phyloP scores from a whole-genome alignment of 2,888 invertebrate species.

The Apoda limacodes region DNA sequence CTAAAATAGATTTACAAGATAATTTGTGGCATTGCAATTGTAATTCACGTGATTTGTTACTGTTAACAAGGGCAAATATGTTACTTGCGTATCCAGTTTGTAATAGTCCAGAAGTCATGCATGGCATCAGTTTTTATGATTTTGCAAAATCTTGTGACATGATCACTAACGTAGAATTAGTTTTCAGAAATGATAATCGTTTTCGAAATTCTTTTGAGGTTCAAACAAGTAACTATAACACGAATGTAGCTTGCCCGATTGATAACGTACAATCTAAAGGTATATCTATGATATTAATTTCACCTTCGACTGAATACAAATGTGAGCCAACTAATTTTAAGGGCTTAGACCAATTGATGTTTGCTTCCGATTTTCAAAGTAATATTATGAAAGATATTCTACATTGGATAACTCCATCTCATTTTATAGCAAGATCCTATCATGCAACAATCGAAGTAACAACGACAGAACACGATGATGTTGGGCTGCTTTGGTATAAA shows the following conservation, averaged over 20 bases:
- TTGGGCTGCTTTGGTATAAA: conserved; percentile 49
- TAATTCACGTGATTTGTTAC: conserved; percentile 47
- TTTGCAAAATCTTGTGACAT: conserved; percentile 31
- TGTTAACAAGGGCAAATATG: conserved; percentile 29
- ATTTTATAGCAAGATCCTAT: conserved; percentile 26
- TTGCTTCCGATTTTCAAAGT: background rate
- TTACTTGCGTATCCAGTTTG: conserved; percentile 45
- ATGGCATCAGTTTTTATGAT: conserved; percentile 32
- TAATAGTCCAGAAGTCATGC: conserved; percentile 32
- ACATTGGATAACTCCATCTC: conserved; percentile 34
- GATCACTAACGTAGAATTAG: too few species aligned
- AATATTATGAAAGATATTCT: conserved; percentile 2
- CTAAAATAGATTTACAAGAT: conserved; percentile 40
- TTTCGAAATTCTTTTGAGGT: background rate
- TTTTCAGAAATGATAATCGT: too few species aligned
- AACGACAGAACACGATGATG: conserved; percentile 19
- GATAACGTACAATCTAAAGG: background rate
- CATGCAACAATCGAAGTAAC: conserved; percentile 39
- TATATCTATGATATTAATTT: background rate
- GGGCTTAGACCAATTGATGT: too few species aligned
- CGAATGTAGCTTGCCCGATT: background rate
- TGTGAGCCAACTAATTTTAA: background rate
- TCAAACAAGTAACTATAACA: background rate
- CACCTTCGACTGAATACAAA: background rate
- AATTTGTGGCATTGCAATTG: conserved; percentile 71